phyloP scores from a whole-genome alignment of 2,888 invertebrate species.

The Bombylius discolor region DNA sequence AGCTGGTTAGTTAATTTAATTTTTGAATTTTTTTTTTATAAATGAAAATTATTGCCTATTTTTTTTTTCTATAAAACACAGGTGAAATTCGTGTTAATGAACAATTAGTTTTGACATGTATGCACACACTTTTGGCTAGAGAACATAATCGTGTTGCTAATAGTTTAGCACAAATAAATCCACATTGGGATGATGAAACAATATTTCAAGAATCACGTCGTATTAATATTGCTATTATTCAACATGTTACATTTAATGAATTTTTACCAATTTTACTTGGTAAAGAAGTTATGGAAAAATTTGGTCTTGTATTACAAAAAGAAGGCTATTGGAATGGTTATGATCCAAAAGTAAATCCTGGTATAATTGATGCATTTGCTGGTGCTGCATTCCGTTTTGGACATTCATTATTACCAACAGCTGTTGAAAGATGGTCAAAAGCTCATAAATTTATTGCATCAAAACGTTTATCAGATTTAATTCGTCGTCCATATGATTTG shows the following conservation, averaged over 20 bases:
- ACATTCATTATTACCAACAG: slow-evolving; percentile 78
- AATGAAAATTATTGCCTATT: background rate
- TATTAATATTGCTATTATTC: slow-evolving; percentile 74
- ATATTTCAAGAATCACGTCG: slow-evolving; percentile 77
- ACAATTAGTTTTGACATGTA: slow-evolving; percentile 75
- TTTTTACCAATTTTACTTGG: slow-evolving; percentile 79
- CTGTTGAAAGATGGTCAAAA: slow-evolving; percentile 88
- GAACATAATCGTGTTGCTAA: slow-evolving; percentile 81
- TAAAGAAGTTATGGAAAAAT: slow-evolving; percentile 84
- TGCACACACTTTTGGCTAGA: slow-evolving; percentile 82
- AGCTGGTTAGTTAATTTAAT: slow-evolving; percentile 46
- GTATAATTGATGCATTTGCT: slow-evolving; percentile 80
- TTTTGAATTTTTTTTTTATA: background rate
- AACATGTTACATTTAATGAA: slow-evolving; percentile 83
- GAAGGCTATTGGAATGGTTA: slow-evolving; percentile 51
- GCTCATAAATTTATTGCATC: slow-evolving; percentile 90
- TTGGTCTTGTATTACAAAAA: slow-evolving; percentile 70
- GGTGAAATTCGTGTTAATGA: slow-evolving; percentile 89
- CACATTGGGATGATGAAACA: slow-evolving; percentile 89
- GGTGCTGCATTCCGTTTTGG: slow-evolving; percentile 87
- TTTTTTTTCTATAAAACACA: slow-evolving; percentile 24
- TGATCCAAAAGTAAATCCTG: slow-evolving; percentile 71
- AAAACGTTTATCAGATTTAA: slow-evolving; percentile 74
- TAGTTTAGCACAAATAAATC: slow-evolving; percentile 64
- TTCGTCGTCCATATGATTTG: slow-evolving; percentile 77